Evolutionary conservation across 2,113 vertebrate species (phyloP).

Genomic region (Pedionomus torquatus): DNA sequence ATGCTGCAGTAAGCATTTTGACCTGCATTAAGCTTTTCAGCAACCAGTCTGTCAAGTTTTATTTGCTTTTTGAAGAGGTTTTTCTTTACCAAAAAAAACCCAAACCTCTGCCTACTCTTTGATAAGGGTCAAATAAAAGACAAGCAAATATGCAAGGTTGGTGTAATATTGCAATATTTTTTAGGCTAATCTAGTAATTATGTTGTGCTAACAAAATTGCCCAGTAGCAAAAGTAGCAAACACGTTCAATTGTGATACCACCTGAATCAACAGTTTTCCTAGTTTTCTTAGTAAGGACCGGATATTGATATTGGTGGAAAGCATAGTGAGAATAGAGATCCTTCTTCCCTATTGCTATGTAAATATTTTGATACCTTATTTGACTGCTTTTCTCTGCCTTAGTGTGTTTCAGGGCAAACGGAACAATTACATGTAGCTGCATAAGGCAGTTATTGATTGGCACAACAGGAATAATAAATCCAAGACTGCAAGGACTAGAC

Average conservation of each 20-base stretch:
- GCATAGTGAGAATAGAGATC: not conserved
- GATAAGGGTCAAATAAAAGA: not conserved
- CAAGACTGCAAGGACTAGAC: not conserved
- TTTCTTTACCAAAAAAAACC: not conserved
- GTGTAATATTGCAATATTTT: not conserved
- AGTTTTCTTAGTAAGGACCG: not conserved
- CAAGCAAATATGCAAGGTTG: not conserved
- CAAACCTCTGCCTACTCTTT: not conserved
- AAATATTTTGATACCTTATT: constrained; percentile 26
- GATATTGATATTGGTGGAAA: not conserved
- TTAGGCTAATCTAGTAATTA: not conserved
- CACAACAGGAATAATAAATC: constrained; percentile 1
- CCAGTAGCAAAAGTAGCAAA: not conserved
- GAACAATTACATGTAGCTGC: not conserved
- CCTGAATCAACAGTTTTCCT: not conserved
- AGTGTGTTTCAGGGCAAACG: not conserved
- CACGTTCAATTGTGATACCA: not conserved
- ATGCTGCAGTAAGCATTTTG: not conserved
- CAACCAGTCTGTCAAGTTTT: not conserved
- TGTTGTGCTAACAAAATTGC: not conserved
- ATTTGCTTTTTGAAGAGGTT: not conserved
- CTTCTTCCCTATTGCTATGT: not conserved
- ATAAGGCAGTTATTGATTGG: not conserved
- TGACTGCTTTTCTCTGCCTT: not conserved
- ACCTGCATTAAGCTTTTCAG: not conserved